These are phyloP conservation scores for Liodrosophila aerea DNA, from an alignment of 2,888 invertebrate genomes.

Conservation along the genomic window DNA sequence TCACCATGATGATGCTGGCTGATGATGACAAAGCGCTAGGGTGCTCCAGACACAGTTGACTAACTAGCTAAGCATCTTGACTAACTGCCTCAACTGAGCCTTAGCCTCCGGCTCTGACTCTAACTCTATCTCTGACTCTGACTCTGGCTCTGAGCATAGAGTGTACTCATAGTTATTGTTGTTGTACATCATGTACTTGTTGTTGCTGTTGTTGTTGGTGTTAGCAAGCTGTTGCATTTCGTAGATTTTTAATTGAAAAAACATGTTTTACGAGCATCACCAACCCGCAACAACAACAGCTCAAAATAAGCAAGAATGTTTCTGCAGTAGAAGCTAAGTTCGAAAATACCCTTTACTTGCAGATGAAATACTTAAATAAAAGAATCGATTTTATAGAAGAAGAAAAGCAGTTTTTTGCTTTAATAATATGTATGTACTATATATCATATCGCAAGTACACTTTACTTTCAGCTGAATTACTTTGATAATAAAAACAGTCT, in stretches of 20 bases:
- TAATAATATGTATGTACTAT: too few relatives aligned
- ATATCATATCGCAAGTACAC: too few relatives aligned
- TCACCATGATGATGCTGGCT: slow-evolving; percentile 29
- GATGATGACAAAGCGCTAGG: slow-evolving; percentile 31
- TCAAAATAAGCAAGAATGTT: slow-evolving; percentile 4
- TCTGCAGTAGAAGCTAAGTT: too few relatives aligned
- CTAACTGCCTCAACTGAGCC: slow-evolving; percentile 52
- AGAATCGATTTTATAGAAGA: too few relatives aligned
- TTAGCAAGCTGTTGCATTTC: slow-evolving; percentile 66
- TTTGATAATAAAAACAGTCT: too few relatives aligned
- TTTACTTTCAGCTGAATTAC: too few relatives aligned
- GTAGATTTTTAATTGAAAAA: slow-evolving; percentile 79
- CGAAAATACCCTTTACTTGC: too few relatives aligned
- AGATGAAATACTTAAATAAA: too few relatives aligned
- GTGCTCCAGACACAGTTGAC: slow-evolving; percentile 22
- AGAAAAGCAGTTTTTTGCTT: too few relatives aligned
- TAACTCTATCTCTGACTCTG: slow-evolving; percentile 15
- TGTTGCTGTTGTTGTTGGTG: slow-evolving; percentile 22
- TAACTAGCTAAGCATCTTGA: slow-evolving; percentile 44
- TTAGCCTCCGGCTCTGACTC: slow-evolving; percentile 31
- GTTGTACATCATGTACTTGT: slow-evolving; percentile 23
- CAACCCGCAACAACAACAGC: slow-evolving; percentile 46
- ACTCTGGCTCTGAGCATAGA: slow-evolving; percentile 7
- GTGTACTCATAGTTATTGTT: slow-evolving; percentile 35
- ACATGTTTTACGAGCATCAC: slow-evolving; percentile 79